Conservation (phyloP, 2,797 vertebrate genomes). For the Lepilemur septentrionalis region DNA sequence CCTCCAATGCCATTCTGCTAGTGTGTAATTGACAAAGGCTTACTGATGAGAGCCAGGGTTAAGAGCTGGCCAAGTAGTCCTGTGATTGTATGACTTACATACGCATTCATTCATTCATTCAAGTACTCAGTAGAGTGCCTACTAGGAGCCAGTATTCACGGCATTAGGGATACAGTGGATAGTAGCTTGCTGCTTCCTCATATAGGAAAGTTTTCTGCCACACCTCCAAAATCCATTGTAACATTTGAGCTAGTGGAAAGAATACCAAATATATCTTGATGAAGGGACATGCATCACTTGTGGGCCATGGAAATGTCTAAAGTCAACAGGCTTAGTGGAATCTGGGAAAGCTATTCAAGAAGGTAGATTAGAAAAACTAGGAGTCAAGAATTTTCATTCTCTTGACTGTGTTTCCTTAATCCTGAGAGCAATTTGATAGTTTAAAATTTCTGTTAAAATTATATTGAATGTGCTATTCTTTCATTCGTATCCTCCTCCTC, state of each 20-base stretch:
- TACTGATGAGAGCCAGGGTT: background rate
- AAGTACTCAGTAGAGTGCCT: background rate
- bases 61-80: background rate
- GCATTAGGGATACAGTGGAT: background rate
- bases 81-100: background rate
- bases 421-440: background rate
- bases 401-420: background rate
- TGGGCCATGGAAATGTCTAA: background rate
- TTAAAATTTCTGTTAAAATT: background rate
- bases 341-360: background rate
- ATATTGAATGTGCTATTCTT: background rate
- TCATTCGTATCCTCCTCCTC: background rate
- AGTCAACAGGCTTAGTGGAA: background rate
- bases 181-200: background rate
- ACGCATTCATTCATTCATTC: background rate
- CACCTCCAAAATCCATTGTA: background rate
- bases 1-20: background rate
- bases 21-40: background rate
- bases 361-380: background rate
- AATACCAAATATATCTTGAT: background rate
- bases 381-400: background rate
- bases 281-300: background rate
- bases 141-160: background rate
- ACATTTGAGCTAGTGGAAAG: conserved; percentile 2
- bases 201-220: background rate